Percentiles rank a stretch among this genome's conserved stretches.
Conservation (phyloP, 2,113 vertebrate genomes). For the Platysteira castanea region DNA sequence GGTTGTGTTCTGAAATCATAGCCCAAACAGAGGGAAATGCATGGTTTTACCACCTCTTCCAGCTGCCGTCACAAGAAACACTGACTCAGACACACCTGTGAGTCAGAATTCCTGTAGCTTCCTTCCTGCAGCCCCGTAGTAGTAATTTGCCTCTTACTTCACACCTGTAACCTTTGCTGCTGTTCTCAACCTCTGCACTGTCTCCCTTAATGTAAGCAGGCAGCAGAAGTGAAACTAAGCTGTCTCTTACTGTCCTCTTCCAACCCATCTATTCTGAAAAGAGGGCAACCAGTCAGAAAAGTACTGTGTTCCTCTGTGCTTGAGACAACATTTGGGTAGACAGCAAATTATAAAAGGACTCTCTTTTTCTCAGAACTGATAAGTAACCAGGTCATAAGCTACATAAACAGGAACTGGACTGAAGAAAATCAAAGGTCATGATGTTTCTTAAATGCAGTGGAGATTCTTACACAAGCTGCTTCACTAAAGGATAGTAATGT, state of each 20-base stretch:
- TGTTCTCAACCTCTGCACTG: not conserved
- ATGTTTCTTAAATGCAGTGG: not conserved
- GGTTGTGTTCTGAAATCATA: not conserved
- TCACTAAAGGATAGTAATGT: not conserved
- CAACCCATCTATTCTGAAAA: not conserved
- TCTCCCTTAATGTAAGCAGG: not conserved
- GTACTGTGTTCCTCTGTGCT: not conserved
- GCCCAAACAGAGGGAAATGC: not conserved
- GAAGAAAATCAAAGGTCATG: not conserved
- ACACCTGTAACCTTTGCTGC: not conserved
- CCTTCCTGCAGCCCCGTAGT: not conserved
- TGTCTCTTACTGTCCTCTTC: not conserved
- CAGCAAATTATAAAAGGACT: not conserved
- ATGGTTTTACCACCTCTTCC: not conserved
- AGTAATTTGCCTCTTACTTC: not conserved
- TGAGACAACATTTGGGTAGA: not conserved
- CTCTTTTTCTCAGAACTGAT: not conserved
- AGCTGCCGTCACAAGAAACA: not conserved
- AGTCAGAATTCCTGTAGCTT: slow-evolving; percentile 33
- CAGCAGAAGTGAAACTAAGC: not conserved
- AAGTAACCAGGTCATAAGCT: not conserved
- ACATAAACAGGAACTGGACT: not conserved
- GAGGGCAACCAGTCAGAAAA: not conserved
- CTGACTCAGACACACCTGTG: slow-evolving; percentile 20
- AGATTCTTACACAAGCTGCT: not conserved